phyloP scores from a whole-genome alignment of 2,797 vertebrate species.

The Gobionotothen gibberifrons region DNA sequence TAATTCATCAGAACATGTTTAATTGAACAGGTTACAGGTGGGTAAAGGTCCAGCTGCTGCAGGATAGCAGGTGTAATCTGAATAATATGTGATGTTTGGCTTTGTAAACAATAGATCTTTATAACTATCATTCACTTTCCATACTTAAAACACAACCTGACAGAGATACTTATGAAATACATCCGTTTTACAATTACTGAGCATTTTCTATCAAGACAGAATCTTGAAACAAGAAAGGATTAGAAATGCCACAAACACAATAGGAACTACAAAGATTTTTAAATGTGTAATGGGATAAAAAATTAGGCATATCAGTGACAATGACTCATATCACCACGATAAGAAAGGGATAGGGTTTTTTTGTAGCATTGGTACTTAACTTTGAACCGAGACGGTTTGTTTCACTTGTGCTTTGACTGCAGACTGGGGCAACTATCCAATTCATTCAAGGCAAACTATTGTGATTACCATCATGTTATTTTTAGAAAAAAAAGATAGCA shows the following conservation, averaged over 20 bases:
- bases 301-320: not conserved
- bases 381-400: not conserved
- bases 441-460: slow-evolving; percentile 59
- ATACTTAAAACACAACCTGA: not conserved
- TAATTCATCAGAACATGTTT: not conserved
- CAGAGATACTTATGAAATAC: not conserved
- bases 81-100: not conserved
- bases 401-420: slow-evolving; percentile 7
- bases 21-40: not conserved
- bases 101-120: not conserved
- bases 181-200: not conserved
- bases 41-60: not conserved
- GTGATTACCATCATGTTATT: slow-evolving; percentile 75
- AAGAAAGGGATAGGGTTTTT: not conserved
- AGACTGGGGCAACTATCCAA: slow-evolving; percentile 33
- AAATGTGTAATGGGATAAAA: not conserved
- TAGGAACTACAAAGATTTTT: not conserved
- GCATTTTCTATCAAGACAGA: not conserved
- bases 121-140: not conserved
- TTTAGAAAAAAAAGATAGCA: slow-evolving; percentile 75
- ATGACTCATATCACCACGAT: not conserved
- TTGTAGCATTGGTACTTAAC: slow-evolving; percentile 8
- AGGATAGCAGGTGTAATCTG: not conserved
- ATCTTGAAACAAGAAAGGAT: not conserved
- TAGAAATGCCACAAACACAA: not conserved